Percentiles rank a stretch among this genome's conserved stretches.
These are phyloP conservation scores for Phrynocephalus versicolor DNA, from an alignment of 2,113 vertebrate genomes.

Conservation along the genomic window DNA sequence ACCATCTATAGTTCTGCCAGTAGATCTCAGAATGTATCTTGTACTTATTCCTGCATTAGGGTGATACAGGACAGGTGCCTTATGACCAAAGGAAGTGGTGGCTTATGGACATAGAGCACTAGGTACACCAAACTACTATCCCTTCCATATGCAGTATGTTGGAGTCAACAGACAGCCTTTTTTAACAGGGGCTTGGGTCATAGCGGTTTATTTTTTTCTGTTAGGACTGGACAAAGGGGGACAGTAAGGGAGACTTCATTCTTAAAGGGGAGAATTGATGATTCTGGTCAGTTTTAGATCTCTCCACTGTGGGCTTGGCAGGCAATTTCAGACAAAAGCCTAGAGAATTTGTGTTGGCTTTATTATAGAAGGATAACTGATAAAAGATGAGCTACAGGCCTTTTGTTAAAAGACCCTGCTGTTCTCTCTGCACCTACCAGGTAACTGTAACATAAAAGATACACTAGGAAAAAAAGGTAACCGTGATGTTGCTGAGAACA, in stretches of 20 bases:
- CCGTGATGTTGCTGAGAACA: neutral
- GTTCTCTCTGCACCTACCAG: neutral
- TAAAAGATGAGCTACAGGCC: neutral
- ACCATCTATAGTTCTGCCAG: neutral
- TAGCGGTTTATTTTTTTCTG: neutral
- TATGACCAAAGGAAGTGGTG: no score
- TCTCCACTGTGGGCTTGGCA: no score
- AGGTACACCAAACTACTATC: neutral
- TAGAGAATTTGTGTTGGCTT: neutral
- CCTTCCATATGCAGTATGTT: neutral
- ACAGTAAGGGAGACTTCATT: no score
- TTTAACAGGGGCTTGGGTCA: no score
- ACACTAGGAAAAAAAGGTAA: neutral
- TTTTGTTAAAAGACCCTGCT: neutral
- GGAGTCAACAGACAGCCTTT: neutral
- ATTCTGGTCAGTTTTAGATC: no score
- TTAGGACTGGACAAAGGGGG: no score
- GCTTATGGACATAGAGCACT: no score
- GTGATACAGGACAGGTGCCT: no score
- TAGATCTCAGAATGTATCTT: neutral
- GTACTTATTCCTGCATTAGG: neutral
- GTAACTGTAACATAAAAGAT: neutral
- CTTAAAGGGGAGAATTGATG: no score
- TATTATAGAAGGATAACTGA: neutral
- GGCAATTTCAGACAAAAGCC: no score